Base-by-base conservation (phyloP, 2,797 vertebrate species). In the Xiphorhynchus erythropygius region DNA sequence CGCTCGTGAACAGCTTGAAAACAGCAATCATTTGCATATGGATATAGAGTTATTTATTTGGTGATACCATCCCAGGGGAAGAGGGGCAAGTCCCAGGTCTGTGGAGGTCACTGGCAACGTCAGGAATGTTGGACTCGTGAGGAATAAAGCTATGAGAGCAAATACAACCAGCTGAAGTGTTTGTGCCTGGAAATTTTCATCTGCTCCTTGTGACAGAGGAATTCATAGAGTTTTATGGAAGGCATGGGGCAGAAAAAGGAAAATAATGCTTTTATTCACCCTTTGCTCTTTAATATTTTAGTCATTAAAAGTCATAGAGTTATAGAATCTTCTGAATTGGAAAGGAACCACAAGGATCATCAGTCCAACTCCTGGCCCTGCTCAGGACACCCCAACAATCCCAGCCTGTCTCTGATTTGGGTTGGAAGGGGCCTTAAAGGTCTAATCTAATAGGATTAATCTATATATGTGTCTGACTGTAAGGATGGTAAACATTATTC, bases 1-100 rank as follows among this genome's bases (percentile, higher is more conserved):
- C 92, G 4, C 63, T 81, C 22, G 10, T 8, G 59, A 94, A 67
- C 95, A 93, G 92, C 95, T 96, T 94, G 95, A 73, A 90, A 93
- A 50, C 87, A 90, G 90, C 86, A 92, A 87, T 78, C 70, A 82
- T 95, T 95, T 93, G 89, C 96, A 95, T 95, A 59, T 41, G 59
- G 89, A 64, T 78, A 9, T 84, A 9, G 18, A 75, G 74, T 56
- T 89, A 75, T 81, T 86, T 89, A 13, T 78, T 18, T 35, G 60
- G 49, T 57, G 77, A 57, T 69, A 7, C 57, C 24, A 1, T 37
- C 50, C 12, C 3, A 14, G 30, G 80, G 49, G 73, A 37, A 12
- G 10, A 75, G 57, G 69, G 55, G 23, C 18, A n/a, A 1, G 18
- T 57, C 88, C 80, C 42, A 17, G 83, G 84, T 30, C 73, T 18